phyloP scores from a whole-genome alignment of 2,888 invertebrate genomes.

The Leptinotarsa juncta region DNA sequence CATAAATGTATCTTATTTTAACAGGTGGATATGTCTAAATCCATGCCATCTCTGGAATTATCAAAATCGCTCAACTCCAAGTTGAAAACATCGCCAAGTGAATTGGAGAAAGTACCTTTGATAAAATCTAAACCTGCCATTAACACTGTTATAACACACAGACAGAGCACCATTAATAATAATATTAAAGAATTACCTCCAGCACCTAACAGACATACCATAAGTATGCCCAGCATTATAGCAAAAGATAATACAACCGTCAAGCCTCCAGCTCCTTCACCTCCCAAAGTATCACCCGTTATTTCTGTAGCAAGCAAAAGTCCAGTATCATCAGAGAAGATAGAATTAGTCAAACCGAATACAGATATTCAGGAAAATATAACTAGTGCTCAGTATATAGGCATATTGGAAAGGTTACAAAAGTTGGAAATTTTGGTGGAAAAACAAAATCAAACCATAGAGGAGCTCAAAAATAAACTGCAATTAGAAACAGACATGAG shows the following conservation, averaged over 20 bases:
- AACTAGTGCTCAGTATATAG: conserved; percentile 53
- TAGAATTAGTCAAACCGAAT: conserved; percentile 15
- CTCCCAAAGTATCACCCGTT: conserved; percentile 24
- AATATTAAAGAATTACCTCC: conserved; percentile 19
- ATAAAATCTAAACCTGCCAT: conserved; percentile 46
- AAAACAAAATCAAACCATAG: conserved; percentile 73
- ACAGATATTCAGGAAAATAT: conserved; percentile 20
- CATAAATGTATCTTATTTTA: not conserved
- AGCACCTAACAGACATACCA: conserved; percentile 28
- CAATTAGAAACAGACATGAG: conserved; percentile 75
- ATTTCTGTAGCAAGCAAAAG: not conserved
- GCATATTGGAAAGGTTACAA: conserved; percentile 66
- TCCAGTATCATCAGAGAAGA: conserved; percentile 23
- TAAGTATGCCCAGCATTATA: not conserved
- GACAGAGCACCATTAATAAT: conserved; percentile 5
- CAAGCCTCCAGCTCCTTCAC: conserved; percentile 43
- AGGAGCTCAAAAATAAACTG: conserved; percentile 73
- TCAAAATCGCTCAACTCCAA: conserved; percentile 41
- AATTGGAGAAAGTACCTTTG: conserved; percentile 52
- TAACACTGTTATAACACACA: conserved; percentile 27
- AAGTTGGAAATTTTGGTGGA: conserved; percentile 72
- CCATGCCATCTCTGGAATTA: conserved; percentile 47
- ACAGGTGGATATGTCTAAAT: conserved; percentile 51
- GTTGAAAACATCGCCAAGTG: conserved; percentile 57
- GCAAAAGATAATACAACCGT: conserved; percentile 45